Base-by-base conservation (phyloP, 1,140 invertebrate genomes). In the Cydia pomonella region DNA sequence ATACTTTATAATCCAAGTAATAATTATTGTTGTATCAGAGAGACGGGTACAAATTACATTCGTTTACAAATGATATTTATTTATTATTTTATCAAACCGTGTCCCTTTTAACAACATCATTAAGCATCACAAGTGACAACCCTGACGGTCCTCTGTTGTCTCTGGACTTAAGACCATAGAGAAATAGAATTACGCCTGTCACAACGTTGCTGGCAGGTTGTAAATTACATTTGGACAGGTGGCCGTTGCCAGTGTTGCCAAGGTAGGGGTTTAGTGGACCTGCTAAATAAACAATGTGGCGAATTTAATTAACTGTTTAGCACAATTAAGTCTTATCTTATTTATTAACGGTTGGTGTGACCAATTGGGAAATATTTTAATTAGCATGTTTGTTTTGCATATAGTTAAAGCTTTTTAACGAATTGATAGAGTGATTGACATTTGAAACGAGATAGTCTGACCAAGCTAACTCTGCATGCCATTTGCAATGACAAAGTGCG, bases 91-190 rank as follows among this genome's bases (percentile, higher is more conserved):
- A 23, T 23, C 9, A 23, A 59, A 23, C 53, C 50, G 7, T 59
- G 47, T 50, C n/a, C n/a, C 18, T 23, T 23, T 59, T 59, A n/a
- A 23, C 5, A 23, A 23, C 21, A 59, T 10, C 53, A 64, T 64
- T 18, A 13, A n/a, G n/a, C 27, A 10, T 69, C 27, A 69, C 27
- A 69, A 69, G 33, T 69, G 29, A 18, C 63, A 69, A 41, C 27
- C 64, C 64, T 69, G 18, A 9, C 27, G 63, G 25, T 12, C 25
- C 27, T 33, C 64, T 33, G 64, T 69, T 69, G 64, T 69, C 33
- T 69, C 64, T 69, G 64, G 64, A 69, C 64, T 41, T 33, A 69
- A 33, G 64, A 69, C 64, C 27, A 69, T 69, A 41, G 64, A 69
- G 29, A 33, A 69, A 69, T 33, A 18, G 29, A 69, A 69, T 69